Conservation (phyloP, 2,797 vertebrate species). For the Characodon lateralis region DNA sequence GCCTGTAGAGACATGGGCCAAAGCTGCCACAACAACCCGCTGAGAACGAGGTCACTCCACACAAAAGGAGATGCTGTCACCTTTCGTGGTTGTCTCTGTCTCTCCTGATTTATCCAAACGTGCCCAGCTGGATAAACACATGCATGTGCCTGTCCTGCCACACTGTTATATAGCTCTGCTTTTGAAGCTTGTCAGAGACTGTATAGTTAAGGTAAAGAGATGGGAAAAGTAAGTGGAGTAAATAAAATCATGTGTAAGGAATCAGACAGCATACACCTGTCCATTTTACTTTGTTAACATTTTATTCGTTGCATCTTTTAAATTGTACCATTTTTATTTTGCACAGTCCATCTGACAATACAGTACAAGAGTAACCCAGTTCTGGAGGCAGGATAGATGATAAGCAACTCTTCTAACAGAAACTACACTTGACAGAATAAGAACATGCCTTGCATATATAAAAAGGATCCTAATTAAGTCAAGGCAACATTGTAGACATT, state of each 20-base stretch:
- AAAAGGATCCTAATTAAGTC: conserved; percentile 35
- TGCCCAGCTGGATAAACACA: conserved; percentile 34
- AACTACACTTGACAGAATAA: conserved; percentile 27
- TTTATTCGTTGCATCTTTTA: not conserved
- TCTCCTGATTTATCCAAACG: conserved; percentile 18
- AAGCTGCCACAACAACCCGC: conserved; percentile 48
- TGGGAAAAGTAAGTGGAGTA: not conserved
- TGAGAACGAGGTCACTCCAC: conserved; percentile 64
- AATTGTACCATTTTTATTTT: not conserved
- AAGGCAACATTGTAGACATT: conserved; percentile 10
- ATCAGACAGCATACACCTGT: not conserved
- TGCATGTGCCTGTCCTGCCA: conserved; percentile 37
- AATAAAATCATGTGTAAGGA: not conserved
- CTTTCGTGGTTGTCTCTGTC: conserved; percentile 43
- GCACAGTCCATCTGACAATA: not conserved
- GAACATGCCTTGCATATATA: not conserved
- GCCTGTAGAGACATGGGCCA: conserved; percentile 59
- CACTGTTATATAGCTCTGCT: conserved; percentile 18
- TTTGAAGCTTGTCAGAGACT: not conserved
- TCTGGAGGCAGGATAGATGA: conserved; percentile 1
- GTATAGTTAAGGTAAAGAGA: not conserved
- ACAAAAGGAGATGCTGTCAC: conserved; percentile 65
- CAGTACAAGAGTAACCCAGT: not conserved
- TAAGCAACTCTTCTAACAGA: conserved; percentile 9
- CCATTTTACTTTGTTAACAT: not conserved